Conservation (phyloP, 2,113 vertebrate genomes). For the Todiramphus saurophagus region DNA sequence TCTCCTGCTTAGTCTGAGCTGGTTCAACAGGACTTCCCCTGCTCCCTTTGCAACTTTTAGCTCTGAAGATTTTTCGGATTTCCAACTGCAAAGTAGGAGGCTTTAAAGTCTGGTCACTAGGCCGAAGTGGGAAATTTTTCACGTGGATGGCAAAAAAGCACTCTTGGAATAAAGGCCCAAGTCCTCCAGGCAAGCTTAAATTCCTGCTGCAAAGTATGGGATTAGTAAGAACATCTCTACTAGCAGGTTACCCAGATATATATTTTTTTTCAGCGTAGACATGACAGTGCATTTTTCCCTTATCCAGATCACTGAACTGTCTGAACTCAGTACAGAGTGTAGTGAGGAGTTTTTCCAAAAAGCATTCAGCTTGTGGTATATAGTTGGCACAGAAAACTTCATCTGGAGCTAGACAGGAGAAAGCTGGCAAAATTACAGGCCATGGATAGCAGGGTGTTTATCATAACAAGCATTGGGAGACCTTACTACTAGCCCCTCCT, state of each 20-base stretch:
- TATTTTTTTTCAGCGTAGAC: neutral
- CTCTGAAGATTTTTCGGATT: neutral
- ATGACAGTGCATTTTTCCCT: neutral
- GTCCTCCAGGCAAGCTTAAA: neutral
- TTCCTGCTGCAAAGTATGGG: neutral
- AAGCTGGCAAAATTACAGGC: conserved; percentile 38
- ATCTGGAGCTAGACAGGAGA: conserved; percentile 2
- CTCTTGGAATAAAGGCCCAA: neutral
- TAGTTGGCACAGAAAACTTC: conserved; percentile 13
- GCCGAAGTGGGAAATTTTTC: neutral
- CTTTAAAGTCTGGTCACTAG: neutral
- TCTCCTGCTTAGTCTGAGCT: neutral
- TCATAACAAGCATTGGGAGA: neutral
- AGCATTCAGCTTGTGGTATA: neutral
- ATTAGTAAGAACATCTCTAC: neutral
- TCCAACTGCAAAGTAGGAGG: neutral
- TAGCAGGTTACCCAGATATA: neutral
- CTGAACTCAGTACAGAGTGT: neutral
- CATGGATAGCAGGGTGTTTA: neutral
- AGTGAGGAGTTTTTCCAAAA: conserved; percentile 1
- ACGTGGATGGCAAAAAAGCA: neutral
- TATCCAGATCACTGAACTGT: neutral
- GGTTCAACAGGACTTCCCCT: neutral
- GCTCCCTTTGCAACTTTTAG: neutral
- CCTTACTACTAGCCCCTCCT: neutral